Evolutionary conservation across 2,888 invertebrate genomes (phyloP).

Genomic region (Theretra japonica): DNA sequence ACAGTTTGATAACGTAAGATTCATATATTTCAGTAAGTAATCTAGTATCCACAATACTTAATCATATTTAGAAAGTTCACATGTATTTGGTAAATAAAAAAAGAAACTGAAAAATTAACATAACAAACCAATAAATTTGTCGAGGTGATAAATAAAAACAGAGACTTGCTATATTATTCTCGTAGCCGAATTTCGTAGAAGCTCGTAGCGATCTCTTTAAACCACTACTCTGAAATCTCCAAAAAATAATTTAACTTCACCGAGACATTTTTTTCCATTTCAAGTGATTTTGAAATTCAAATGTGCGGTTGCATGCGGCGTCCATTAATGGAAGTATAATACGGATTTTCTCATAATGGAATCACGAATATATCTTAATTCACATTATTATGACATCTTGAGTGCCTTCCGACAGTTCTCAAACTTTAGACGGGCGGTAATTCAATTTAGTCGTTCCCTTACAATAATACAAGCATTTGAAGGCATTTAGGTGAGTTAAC

Average conservation of each 20-base stretch:
- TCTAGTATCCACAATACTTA: too few species aligned
- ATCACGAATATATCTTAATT: conserved; percentile 60
- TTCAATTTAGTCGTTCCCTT: conserved; percentile 33
- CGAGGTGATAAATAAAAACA: not conserved
- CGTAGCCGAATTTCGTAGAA: conserved; percentile 12
- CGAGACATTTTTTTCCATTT: not conserved
- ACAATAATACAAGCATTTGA: conserved; percentile 32
- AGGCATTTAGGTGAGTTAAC: conserved; percentile 16
- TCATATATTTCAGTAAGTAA: too few species aligned
- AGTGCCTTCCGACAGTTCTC: conserved; percentile 49
- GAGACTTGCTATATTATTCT: not conserved
- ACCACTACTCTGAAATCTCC: not conserved
- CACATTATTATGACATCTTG: conserved; percentile 56
- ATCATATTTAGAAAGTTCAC: too few species aligned
- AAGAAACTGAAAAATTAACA: not conserved
- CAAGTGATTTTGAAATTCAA: conserved; percentile 29
- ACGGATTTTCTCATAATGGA: conserved; percentile 59
- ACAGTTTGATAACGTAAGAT: too few species aligned
- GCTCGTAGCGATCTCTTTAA: conserved; percentile 1
- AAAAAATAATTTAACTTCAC: not conserved
- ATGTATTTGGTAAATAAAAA: not conserved
- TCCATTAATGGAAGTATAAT: conserved; percentile 60
- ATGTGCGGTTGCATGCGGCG: conserved; percentile 22
- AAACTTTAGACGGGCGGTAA: conserved; percentile 32
- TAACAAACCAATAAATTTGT: not conserved